phyloP scores from a whole-genome alignment of 1,140 invertebrate genomes.

The Brachionus koreanus region DNA sequence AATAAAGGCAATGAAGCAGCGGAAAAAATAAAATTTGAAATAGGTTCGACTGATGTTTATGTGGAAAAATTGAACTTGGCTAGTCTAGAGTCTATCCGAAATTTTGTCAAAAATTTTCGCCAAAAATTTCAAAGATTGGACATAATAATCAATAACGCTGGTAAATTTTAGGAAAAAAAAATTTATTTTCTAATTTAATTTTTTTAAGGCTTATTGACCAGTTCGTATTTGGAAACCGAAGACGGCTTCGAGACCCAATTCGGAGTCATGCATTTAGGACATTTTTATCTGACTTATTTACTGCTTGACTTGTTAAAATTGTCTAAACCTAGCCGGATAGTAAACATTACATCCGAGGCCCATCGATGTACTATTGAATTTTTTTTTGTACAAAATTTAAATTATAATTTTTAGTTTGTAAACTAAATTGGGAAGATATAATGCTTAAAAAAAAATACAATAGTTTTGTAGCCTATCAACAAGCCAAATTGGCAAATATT shows the following conservation, averaged over 20 bases:
- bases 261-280: background rate
- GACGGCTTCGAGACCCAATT: constrained; percentile 28
- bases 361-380: background rate
- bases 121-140: constrained; percentile 49
- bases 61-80: constrained; percentile 50
- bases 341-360: background rate
- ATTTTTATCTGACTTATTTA: constrained; percentile 14
- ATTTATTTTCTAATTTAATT: background rate
- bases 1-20: constrained; percentile 54
- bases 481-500: constrained; percentile 72
- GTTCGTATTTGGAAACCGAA: background rate
- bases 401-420: constrained; percentile 44
- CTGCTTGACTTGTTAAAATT: background rate
- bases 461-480: constrained; percentile 60
- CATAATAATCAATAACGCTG: constrained; percentile 57
- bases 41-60: constrained; percentile 51
- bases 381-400: background rate
- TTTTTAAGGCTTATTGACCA: constrained; percentile 60
- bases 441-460: constrained; percentile 54
- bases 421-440: constrained; percentile 54
- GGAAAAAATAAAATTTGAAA: constrained; percentile 52
- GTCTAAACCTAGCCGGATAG: background rate
- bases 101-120: constrained; percentile 51
- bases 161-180: constrained; percentile 23
- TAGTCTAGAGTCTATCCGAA: constrained; percentile 49